Conservation (phyloP, 2,113 vertebrate genomes). For the Nycticorax nycticorax region DNA sequence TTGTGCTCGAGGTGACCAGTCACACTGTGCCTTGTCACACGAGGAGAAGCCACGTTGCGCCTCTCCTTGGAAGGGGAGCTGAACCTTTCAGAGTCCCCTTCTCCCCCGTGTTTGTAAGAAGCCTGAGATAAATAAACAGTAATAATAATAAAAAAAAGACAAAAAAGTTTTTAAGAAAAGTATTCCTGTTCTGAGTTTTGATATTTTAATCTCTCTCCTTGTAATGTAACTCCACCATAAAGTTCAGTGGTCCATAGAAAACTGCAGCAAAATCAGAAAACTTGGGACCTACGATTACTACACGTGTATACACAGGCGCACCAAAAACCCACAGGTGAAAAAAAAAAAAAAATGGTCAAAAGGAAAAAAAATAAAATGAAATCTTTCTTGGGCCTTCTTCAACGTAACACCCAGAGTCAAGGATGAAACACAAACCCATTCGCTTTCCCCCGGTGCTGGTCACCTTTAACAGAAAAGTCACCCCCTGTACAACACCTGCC, state of each 20-base stretch:
- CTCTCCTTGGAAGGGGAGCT: neutral
- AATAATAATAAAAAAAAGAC: neutral
- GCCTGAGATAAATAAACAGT: neutral
- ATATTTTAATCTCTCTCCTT: neutral
- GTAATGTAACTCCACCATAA: neutral
- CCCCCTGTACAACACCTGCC: neutral
- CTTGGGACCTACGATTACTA: neutral
- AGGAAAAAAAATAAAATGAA: neutral
- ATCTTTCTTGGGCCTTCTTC: neutral
- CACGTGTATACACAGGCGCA: neutral
- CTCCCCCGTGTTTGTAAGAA: neutral
- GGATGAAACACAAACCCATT: neutral
- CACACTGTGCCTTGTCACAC: neutral
- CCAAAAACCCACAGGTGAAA: neutral
- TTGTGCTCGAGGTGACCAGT: neutral
- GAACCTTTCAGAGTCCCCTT: neutral
- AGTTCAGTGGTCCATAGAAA: neutral
- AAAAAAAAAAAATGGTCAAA: neutral
- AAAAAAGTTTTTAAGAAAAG: neutral
- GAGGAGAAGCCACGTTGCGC: neutral
- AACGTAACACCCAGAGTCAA: neutral
- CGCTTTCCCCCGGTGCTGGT: neutral
- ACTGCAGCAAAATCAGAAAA: neutral
- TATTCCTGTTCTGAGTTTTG: neutral
- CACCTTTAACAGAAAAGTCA: neutral